A percentile compares a stretch with the other conserved stretches of the same genome.
Evolutionary conservation across 2,113 vertebrate species (phyloP).

Genomic region (Eulacestoma nigropectus): DNA sequence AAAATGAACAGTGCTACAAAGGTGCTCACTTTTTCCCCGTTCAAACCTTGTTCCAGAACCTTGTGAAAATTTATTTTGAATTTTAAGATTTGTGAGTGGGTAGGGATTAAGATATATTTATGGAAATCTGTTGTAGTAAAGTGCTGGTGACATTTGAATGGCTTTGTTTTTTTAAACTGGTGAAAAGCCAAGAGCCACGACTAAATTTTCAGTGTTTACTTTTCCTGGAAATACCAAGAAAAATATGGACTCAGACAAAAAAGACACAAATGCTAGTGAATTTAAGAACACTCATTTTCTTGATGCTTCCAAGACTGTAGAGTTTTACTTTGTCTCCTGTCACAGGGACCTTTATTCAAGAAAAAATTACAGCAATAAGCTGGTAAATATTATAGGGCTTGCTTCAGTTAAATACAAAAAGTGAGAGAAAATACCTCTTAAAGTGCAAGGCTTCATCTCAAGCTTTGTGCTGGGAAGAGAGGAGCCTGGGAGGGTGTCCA

Average conservation of each 20-base stretch:
- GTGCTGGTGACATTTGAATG: neutral
- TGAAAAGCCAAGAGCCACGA: neutral
- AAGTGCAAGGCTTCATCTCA: neutral
- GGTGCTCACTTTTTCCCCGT: neutral
- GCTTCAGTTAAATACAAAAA: neutral
- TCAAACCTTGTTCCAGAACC: neutral
- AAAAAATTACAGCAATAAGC: neutral
- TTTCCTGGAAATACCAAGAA: neutral
- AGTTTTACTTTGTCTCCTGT: neutral
- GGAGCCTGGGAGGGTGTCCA: neutral
- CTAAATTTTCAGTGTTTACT: neutral
- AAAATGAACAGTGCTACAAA: neutral
- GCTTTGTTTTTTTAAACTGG: neutral
- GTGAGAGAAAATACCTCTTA: neutral
- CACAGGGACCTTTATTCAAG: neutral
- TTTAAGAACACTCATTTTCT: neutral
- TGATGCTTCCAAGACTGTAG: neutral
- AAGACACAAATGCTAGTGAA: neutral
- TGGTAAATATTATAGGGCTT: neutral
- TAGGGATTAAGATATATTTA: neutral
- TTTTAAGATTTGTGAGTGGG: neutral
- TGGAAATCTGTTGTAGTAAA: neutral
- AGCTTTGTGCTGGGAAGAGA: neutral
- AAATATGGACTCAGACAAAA: neutral
- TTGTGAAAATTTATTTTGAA: neutral